Percentiles rank a stretch among this genome's conserved stretches.
Evolutionary conservation across 2,113 vertebrate species (phyloP).

Genomic region (Pica pica): DNA sequence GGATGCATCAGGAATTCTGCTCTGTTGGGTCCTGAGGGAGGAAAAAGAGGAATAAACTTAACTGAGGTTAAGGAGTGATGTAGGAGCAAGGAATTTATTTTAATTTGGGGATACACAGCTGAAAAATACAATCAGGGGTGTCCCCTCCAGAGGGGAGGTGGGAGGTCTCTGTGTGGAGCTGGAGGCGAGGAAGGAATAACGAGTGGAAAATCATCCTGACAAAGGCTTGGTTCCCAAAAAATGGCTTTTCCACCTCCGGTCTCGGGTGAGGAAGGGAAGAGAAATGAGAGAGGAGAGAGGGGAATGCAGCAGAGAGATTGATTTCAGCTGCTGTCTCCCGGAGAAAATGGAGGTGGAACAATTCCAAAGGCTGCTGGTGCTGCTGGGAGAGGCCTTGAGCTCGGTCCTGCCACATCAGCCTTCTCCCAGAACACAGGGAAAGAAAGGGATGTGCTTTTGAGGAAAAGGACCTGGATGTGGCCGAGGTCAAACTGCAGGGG

Average conservation of each 20-base stretch:
- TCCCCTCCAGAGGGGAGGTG: neutral
- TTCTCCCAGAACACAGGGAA: neutral
- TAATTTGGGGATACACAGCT: neutral
- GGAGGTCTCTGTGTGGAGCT: neutral
- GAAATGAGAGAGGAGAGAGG: neutral
- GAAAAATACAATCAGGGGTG: neutral
- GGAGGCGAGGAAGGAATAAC: neutral
- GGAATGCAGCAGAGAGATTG: neutral
- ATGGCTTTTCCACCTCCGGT: neutral
- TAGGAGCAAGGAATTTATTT: neutral
- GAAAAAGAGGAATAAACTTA: neutral
- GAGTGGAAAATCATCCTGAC: neutral
- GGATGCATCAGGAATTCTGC: neutral
- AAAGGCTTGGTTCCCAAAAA: neutral
- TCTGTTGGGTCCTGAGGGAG: neutral
- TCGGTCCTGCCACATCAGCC: accelerated
- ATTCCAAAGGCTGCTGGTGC: neutral
- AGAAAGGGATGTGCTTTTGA: neutral
- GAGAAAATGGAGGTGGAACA: neutral
- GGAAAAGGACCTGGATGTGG: neutral
- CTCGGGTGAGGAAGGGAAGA: neutral
- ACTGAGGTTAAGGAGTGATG: neutral
- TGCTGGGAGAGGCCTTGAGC: neutral
- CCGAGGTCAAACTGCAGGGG: neutral
- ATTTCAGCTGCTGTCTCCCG: neutral